phyloP scores from a whole-genome alignment of 2,888 invertebrate genomes.

The Dilophus febrilis region DNA sequence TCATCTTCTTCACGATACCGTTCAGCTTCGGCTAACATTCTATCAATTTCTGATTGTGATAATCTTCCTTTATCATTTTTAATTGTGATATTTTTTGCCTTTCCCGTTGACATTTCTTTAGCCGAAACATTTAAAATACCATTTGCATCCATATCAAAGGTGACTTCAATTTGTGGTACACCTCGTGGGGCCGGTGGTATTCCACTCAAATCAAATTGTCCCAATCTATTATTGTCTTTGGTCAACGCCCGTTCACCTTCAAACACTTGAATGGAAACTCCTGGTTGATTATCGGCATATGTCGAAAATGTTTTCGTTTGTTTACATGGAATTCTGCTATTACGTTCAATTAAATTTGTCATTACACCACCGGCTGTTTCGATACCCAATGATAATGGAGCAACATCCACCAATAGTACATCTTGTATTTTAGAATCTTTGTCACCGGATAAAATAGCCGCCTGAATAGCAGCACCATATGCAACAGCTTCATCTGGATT shows the following conservation, averaged over 20 bases:
- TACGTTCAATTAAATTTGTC: no score
- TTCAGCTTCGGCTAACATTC: constrained; percentile 55
- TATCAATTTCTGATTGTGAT: constrained; percentile 62
- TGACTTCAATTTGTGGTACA: constrained; percentile 49
- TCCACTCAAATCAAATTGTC: constrained; percentile 72
- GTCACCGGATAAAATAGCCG: no score
- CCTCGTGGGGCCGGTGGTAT: constrained; percentile 55
- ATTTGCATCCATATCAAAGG: constrained; percentile 71
- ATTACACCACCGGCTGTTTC: no score
- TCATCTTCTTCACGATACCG: constrained; percentile 51
- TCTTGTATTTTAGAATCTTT: no score
- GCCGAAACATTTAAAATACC: constrained; percentile 69
- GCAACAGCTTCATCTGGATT: no score
- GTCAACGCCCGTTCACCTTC: constrained; percentile 60
- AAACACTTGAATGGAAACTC: no score
- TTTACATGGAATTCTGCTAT: no score
- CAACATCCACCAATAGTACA: no score
- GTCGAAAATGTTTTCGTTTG: no score
- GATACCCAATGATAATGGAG: no score
- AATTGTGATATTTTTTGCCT: constrained; percentile 60
- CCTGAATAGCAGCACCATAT: no score
- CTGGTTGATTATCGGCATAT: no score
- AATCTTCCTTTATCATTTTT: constrained; percentile 69
- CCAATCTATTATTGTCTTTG: constrained; percentile 72
- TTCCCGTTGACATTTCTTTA: constrained; percentile 45